phyloP scores from a whole-genome alignment of 1,140 invertebrate species.

The Heterodera carotae region DNA sequence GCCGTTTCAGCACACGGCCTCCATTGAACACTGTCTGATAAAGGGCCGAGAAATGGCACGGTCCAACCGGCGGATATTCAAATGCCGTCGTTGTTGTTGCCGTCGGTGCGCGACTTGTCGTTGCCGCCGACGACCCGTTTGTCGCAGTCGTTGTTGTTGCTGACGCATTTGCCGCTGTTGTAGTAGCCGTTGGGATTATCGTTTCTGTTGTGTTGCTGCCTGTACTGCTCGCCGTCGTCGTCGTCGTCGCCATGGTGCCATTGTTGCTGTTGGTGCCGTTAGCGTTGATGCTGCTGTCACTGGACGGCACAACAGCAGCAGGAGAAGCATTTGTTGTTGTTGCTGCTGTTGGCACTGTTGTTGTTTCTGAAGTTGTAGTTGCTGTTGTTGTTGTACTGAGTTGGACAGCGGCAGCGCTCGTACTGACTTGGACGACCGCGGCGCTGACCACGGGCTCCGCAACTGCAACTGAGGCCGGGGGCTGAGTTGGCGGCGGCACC shows the following conservation, averaged over 20 bases:
- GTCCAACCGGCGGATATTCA: constrained; percentile 57
- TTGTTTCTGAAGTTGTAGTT: neutral
- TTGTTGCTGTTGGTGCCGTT: constrained; percentile 23
- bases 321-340: constrained; percentile 18
- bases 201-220: neutral
- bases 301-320: too few species aligned
- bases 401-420: neutral
- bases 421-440: neutral
- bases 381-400: constrained; percentile 22
- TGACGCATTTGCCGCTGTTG: constrained; percentile 33
- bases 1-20: constrained; percentile 46
- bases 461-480: neutral
- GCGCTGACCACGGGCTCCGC: too few species aligned
- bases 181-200: constrained; percentile 23
- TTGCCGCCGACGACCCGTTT: constrained; percentile 19
- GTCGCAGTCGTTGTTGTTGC: constrained; percentile 26
- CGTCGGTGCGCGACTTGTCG: neutral
- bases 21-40: constrained; percentile 63
- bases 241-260: neutral
- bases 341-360: constrained; percentile 1
- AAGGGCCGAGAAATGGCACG: constrained; percentile 53
- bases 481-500: too few species aligned
- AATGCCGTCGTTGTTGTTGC: constrained; percentile 36
- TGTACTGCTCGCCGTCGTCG: neutral
- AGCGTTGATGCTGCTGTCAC: neutral